phyloP scores from a whole-genome alignment of 2,797 vertebrate genomes.

The Ciconia nigra region DNA sequence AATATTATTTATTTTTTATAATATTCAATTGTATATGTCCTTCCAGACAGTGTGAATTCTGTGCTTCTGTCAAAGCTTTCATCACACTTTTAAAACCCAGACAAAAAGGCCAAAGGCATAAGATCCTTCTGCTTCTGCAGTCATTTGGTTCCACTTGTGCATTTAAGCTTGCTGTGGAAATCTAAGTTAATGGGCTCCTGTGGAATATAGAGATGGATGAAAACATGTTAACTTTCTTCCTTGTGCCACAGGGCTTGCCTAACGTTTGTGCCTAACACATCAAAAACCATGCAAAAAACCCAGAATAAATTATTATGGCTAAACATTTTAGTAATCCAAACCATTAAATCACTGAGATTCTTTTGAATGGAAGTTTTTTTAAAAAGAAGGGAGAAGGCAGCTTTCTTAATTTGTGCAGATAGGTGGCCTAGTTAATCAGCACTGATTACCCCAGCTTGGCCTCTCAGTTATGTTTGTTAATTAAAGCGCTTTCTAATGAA shows the following conservation, averaged over 20 bases:
- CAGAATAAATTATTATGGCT: slow-evolving; percentile 23
- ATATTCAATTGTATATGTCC: background rate
- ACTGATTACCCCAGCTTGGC: slow-evolving; percentile 48
- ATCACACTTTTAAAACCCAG: background rate
- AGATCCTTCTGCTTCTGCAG: slow-evolving; percentile 3
- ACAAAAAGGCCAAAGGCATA: background rate
- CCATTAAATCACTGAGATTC: slow-evolving; percentile 12
- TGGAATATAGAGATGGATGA: slow-evolving; percentile 43
- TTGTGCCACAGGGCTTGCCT: background rate
- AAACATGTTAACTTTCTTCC: slow-evolving; percentile 24
- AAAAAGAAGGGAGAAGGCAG: slow-evolving; percentile 23
- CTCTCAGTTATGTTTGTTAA: slow-evolving; percentile 61
- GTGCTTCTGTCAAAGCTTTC: background rate
- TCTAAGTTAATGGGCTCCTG: slow-evolving; percentile 13
- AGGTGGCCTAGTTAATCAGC: slow-evolving; percentile 59
- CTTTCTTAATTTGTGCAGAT: slow-evolving; percentile 45
- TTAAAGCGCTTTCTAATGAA: slow-evolving; percentile 60
- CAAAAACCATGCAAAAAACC: slow-evolving; percentile 19
- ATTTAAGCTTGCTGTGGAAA: slow-evolving; percentile 47
- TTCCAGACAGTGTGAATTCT: background rate
- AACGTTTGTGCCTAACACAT: background rate
- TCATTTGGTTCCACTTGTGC: slow-evolving; percentile 35
- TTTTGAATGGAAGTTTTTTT: slow-evolving; percentile 44
- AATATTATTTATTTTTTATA: background rate
- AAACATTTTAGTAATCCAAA: slow-evolving; percentile 19